Conservation (phyloP, 2,113 vertebrate species). For the Ageneiosus marmoratus region DNA sequence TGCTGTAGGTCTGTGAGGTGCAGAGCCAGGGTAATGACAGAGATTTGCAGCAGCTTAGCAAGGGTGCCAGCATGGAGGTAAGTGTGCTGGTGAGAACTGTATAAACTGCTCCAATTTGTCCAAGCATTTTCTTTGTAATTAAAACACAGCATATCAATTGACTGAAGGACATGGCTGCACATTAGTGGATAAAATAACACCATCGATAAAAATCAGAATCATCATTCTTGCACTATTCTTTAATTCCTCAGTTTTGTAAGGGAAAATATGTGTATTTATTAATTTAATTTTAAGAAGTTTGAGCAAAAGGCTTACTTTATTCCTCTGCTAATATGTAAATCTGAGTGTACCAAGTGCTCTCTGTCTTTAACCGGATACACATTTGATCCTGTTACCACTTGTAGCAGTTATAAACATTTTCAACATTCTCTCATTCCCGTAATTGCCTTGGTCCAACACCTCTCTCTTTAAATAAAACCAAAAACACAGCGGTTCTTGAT, state of each 20-base stretch:
- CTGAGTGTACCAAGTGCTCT: too few species aligned
- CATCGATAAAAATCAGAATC: too few species aligned
- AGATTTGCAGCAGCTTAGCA: slow-evolving; percentile 62
- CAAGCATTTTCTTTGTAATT: background rate
- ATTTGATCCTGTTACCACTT: too few species aligned
- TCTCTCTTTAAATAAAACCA: too few species aligned
- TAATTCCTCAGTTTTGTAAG: background rate
- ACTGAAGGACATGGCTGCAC: background rate
- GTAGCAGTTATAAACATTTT: too few species aligned
- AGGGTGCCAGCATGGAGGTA: slow-evolving; percentile 65
- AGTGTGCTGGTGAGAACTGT: background rate
- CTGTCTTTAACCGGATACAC: too few species aligned
- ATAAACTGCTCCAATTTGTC: background rate
- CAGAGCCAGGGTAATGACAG: slow-evolving; percentile 69
- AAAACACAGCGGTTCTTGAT: too few species aligned
- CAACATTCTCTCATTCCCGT: too few species aligned
- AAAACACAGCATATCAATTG: background rate
- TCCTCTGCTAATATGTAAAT: too few species aligned
- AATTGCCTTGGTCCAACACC: too few species aligned
- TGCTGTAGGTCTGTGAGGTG: slow-evolving; percentile 75
- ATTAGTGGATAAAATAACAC: background rate
- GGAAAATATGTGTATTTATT: background rate
- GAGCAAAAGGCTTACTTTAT: background rate
- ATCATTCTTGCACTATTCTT: too few species aligned
- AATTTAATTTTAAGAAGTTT: background rate